Percentiles rank a stretch among this genome's conserved stretches.
Evolutionary conservation across 2,113 vertebrate species (phyloP).

Genomic region (Mesembrinibis cayennensis): DNA sequence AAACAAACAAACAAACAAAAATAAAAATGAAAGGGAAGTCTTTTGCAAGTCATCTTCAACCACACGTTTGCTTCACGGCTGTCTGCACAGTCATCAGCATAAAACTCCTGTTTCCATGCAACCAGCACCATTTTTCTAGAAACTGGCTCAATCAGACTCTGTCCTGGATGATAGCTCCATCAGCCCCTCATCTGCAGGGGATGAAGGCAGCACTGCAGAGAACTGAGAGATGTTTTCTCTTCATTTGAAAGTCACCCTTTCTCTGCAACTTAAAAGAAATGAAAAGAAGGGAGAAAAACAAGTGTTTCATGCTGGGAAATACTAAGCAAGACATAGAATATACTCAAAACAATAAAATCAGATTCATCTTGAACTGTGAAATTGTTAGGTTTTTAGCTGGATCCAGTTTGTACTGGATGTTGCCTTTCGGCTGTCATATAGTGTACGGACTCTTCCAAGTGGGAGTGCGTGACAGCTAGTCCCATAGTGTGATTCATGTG

Average conservation of each 20-base stretch:
- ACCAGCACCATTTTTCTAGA: not conserved
- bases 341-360: not conserved
- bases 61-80: not conserved
- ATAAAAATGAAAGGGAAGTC: not conserved
- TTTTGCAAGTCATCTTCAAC: not conserved
- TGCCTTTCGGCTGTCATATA: not conserved
- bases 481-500: rapidly evolving
- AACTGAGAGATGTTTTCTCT: not conserved
- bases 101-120: not conserved
- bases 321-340: not conserved
- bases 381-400: not conserved
- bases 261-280: not conserved
- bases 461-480: not conserved
- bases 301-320: not conserved
- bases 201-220: not conserved
- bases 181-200: not conserved
- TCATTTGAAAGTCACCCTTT: not conserved
- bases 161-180: not conserved
- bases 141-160: not conserved
- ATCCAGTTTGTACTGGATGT: not conserved
- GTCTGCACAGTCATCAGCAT: not conserved
- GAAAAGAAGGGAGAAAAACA: not conserved
- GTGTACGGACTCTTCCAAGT: not conserved
- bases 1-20: not conserved
- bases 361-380: not conserved